These are phyloP conservation scores for Daphoenositta chrysoptera DNA, from an alignment of 2,113 vertebrate species.

Conservation along the genomic window DNA sequence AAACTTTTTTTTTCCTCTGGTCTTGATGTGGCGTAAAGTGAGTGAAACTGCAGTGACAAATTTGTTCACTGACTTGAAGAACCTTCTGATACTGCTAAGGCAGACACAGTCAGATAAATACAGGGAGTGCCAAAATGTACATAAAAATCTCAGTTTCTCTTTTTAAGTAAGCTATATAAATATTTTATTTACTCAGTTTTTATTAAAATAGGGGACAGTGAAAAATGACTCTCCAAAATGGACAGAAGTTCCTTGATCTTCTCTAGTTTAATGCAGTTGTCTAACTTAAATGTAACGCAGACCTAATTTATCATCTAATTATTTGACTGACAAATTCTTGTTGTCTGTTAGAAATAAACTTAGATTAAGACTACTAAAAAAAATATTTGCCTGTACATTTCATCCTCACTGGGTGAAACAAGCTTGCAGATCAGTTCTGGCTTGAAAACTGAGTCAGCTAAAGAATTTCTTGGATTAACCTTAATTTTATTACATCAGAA, in stretches of 20 bases:
- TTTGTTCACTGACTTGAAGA: neutral
- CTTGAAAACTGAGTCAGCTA: constrained; percentile 3
- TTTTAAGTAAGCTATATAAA: neutral
- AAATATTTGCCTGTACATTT: neutral
- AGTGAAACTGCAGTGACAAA: neutral
- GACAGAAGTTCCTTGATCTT: neutral
- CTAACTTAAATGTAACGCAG: neutral
- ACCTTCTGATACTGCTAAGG: neutral
- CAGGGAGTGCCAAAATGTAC: neutral
- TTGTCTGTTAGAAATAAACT: neutral
- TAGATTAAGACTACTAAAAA: neutral
- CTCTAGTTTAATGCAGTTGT: neutral
- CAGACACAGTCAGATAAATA: neutral
- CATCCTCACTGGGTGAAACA: neutral
- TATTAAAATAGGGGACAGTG: neutral
- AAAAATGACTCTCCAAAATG: neutral
- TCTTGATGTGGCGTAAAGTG: neutral
- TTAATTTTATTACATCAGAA: constrained; percentile 26
- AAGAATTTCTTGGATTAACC: constrained; percentile 11
- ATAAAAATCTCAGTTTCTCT: neutral
- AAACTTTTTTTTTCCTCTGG: neutral
- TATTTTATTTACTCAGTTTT: neutral
- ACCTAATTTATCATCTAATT: neutral
- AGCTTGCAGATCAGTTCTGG: neutral
- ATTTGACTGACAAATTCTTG: neutral